Evolutionary conservation across 2,113 vertebrate species (phyloP), one percentile per base, ranked within the genome.

Genomic region (Cheirogaleus medius): DNA sequence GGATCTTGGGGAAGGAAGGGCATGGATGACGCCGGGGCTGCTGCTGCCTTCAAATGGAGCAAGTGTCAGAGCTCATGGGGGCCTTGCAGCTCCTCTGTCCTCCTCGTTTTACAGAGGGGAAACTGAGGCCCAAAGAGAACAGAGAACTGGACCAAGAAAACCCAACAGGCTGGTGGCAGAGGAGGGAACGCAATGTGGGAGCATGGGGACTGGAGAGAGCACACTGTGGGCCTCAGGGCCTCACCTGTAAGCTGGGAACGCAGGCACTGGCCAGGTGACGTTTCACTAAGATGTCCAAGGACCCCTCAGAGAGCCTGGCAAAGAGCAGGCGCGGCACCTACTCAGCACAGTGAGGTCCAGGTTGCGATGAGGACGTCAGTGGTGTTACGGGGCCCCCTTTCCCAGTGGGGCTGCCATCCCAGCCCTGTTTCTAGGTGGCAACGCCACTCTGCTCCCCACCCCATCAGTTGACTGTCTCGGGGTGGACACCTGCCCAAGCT

Each of bases 351-450:
- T 0, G n/a, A 54, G 9, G 29, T 3, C 15, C 11, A 37, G 14
- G n/a, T 5, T 14, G 11, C 1, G 14, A 8, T 25, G 58, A 52
- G 32, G 7, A 8, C 1, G 2, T 8, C 23, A 1, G 9, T 1
- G 56, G 2, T 2, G 0, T 3, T 18, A 34, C 20, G n/a, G 10
- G 42, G 2, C 64, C 15, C n/a, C 44, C 3, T 4, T 69, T 39
- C 44, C 91, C n/a, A 4, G 5, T 8, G 60, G 52, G 52, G 52
- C 52, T 25, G 29, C 21, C 10, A 54, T 58, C 49, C 2, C 23
- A 27, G 29, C 42, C 73, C 81, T 7, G 23, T n/a, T 20, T 14
- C 25, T 74, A 39, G 82, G 52, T 10, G 44, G 42, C 13, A 89
- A 27, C 32, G 8, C 49, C 11, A 0, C 13, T 52, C n/a, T 56